Conservation (phyloP, 2,113 vertebrate species). For the Potamarius usumacintae region DNA sequence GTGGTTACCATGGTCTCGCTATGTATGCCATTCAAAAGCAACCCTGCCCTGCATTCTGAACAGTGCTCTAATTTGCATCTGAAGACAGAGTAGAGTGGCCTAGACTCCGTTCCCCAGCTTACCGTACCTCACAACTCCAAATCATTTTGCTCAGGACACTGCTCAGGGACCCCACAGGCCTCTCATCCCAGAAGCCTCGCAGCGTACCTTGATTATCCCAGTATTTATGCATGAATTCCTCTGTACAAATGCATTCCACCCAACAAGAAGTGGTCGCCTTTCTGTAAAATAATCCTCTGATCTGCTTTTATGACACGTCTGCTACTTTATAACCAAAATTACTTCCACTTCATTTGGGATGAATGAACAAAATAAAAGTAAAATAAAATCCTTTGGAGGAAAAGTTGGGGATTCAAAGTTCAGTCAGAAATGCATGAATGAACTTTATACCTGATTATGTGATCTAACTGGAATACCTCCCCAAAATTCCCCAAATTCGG, state of each 20-base stretch:
- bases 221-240: conserved; percentile 40
- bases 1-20: conserved; percentile 77
- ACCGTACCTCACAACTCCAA: conserved; percentile 27
- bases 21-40: conserved; percentile 71
- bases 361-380: conserved; percentile 56
- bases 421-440: background rate
- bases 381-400: conserved; percentile 44
- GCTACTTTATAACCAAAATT: conserved; percentile 57
- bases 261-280: background rate
- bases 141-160: conserved; percentile 19
- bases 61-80: conserved; percentile 80
- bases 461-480: background rate
- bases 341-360: conserved; percentile 62
- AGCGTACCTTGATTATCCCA: background rate
- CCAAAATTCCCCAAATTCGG: background rate
- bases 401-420: background rate
- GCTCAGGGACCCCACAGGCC: conserved; percentile 25
- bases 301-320: conserved; percentile 57
- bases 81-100: conserved; percentile 70
- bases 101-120: conserved; percentile 36
- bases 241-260: conserved; percentile 52
- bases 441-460: background rate
- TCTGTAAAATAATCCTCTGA: conserved; percentile 59
- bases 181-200: conserved; percentile 21
- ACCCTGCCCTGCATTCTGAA: conserved; percentile 62